Evolutionary conservation across 2,113 vertebrate genomes (phyloP).

Genomic region (Prunella fulvescens): DNA sequence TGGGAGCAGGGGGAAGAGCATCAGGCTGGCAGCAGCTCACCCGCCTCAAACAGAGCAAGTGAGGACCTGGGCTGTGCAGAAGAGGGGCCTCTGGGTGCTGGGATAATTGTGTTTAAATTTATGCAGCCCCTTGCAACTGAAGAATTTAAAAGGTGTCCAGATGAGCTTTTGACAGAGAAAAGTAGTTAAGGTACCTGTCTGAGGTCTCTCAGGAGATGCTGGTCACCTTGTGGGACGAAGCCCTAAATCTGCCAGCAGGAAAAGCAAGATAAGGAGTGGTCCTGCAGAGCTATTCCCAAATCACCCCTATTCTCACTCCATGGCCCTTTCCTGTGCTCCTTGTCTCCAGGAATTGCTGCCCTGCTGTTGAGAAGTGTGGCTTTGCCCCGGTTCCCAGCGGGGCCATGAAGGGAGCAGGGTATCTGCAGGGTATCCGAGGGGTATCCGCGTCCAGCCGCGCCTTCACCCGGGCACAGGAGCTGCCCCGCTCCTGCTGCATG

Average conservation of each 20-base stretch:
- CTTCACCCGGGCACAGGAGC: background rate
- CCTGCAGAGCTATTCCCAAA: slow-evolving; percentile 23
- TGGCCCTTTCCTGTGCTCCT: background rate
- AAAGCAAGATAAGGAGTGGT: background rate
- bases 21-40: rapidly evolving
- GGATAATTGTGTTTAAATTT: background rate
- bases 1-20: background rate
- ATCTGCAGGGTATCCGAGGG: rapidly evolving
- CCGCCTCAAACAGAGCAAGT: background rate
- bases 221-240: background rate
- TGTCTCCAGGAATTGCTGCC: slow-evolving; percentile 28
- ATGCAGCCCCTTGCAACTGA: background rate
- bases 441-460: background rate
- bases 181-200: background rate
- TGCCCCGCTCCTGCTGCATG: background rate
- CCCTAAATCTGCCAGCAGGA: background rate
- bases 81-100: background rate
- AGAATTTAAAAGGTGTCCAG: background rate
- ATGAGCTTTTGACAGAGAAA: background rate
- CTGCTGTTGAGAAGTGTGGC: background rate
- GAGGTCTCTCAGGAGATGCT: background rate
- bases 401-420: background rate
- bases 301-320: background rate
- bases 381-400: background rate
- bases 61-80: background rate